A percentile compares a stretch with the other conserved stretches of the same genome.
Conservation (phyloP, 2,797 vertebrate genomes). For the Lithobates pipiens region DNA sequence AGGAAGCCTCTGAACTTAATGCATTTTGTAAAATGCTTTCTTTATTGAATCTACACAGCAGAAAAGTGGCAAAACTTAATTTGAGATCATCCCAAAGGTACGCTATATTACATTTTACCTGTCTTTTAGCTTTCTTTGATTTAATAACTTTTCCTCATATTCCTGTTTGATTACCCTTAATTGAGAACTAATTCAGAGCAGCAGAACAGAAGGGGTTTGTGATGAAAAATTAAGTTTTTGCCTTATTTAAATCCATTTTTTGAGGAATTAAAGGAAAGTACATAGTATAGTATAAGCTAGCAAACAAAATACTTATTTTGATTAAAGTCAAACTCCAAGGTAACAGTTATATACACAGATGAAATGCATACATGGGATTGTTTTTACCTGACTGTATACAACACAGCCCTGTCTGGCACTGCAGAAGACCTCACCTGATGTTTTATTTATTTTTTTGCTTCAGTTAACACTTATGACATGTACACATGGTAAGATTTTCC, state of each 20-base stretch:
- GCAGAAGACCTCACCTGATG: too few species aligned
- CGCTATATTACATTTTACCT: constrained; percentile 16
- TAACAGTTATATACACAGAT: too few species aligned
- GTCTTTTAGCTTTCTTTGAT: neutral
- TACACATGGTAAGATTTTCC: too few species aligned
- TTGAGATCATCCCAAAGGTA: neutral
- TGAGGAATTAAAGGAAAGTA: neutral
- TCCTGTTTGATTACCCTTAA: neutral
- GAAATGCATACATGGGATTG: too few species aligned
- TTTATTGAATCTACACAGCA: neutral
- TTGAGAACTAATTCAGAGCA: neutral
- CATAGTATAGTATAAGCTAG: too few species aligned
- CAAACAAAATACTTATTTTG: too few species aligned
- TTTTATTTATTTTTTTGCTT: too few species aligned
- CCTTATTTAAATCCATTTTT: neutral
- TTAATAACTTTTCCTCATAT: neutral
- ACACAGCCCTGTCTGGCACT: too few species aligned
- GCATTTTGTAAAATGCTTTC: neutral
- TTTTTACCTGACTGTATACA: too few species aligned
- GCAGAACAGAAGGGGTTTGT: neutral
- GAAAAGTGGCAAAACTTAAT: neutral
- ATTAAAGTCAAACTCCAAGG: too few species aligned
- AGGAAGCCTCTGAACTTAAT: constrained; percentile 16
- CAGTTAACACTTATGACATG: too few species aligned
- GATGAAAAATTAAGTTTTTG: neutral